A percentile compares a stretch with the other conserved stretches of the same genome.
Evolutionary conservation across 2,888 invertebrate genomes (phyloP).

Genomic region (Hydrotaea cyrtoneurina): DNA sequence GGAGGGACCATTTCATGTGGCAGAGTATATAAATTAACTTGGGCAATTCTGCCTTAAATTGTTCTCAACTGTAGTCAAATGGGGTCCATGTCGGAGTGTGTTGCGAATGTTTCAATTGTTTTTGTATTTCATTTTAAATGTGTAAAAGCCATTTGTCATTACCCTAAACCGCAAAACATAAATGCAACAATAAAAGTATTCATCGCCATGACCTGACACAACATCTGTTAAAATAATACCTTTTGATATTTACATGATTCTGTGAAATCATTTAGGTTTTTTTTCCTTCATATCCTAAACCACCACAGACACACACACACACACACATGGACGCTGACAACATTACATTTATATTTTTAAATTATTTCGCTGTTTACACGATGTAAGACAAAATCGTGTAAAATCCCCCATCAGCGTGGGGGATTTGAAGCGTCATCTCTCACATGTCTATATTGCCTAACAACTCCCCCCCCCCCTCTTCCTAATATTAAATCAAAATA

Average conservation of each 20-base stretch:
- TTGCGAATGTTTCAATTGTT: too few species aligned
- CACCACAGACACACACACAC: not conserved
- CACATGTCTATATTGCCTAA: too few species aligned
- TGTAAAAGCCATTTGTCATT: not conserved
- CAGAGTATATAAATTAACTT: too few species aligned
- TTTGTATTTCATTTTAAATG: too few species aligned
- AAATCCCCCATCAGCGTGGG: not conserved
- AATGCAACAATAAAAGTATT: not conserved
- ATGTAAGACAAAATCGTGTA: slow-evolving; percentile 19
- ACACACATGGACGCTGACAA: not conserved
- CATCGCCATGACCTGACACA: slow-evolving; percentile 6
- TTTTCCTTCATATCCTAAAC: not conserved
- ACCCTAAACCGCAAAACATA: slow-evolving; percentile 4
- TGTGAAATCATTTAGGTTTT: not conserved
- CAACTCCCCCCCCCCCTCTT: not conserved
- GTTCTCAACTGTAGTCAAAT: too few species aligned
- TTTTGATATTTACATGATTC: not conserved
- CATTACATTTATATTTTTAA: slow-evolving; percentile 6
- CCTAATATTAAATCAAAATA: not conserved
- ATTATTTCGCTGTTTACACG: slow-evolving; percentile 21
- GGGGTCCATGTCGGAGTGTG: too few species aligned
- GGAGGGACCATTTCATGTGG: too few species aligned
- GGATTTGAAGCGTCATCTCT: not conserved
- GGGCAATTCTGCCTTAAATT: too few species aligned
- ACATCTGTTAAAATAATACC: not conserved